A percentile compares a stretch with the other conserved stretches of the same genome.
phyloP scores from a whole-genome alignment of 1,140 invertebrate species.

The Pachypeltis micranthus region DNA sequence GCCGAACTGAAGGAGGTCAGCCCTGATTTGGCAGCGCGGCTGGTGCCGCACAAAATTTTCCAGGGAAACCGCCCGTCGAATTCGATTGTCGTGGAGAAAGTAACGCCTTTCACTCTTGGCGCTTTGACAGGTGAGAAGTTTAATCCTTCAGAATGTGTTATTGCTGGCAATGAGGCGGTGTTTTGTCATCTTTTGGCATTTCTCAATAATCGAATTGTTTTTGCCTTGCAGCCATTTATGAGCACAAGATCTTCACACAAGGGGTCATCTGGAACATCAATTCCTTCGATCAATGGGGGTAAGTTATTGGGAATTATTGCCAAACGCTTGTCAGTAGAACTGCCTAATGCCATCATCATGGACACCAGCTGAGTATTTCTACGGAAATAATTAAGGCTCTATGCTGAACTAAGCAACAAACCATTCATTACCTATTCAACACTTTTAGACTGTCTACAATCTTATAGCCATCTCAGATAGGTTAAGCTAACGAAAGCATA shows the following conservation, averaged over 20 bases:
- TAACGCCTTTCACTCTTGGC: conserved; percentile 91
- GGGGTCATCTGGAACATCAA: conserved; percentile 99
- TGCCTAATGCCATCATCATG: no score
- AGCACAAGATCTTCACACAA: conserved; percentile 98
- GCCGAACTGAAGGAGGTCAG: conserved; percentile 51
- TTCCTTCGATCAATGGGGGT: conserved; percentile 99
- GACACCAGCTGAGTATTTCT: no score
- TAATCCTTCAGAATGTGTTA: neutral
- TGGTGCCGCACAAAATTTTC: conserved; percentile 95
- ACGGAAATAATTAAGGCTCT: no score
- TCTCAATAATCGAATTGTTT: conserved; percentile 24
- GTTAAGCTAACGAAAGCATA: no score
- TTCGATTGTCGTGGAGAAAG: conserved; percentile 85
- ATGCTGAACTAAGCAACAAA: no score
- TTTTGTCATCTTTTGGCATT: neutral
- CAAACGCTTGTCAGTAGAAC: no score
- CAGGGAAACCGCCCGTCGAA: conserved; percentile 95
- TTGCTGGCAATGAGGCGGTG: no score
- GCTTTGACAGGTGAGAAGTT: conserved; percentile 70
- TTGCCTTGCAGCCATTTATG: conserved; percentile 83
- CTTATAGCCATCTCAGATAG: no score
- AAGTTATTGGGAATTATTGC: no score
- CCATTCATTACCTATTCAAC: no score
- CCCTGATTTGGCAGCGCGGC: conserved; percentile 23
- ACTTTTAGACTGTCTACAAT: no score